Conservation (phyloP, 2,113 vertebrate species). For the Hiodon tergisus region DNA sequence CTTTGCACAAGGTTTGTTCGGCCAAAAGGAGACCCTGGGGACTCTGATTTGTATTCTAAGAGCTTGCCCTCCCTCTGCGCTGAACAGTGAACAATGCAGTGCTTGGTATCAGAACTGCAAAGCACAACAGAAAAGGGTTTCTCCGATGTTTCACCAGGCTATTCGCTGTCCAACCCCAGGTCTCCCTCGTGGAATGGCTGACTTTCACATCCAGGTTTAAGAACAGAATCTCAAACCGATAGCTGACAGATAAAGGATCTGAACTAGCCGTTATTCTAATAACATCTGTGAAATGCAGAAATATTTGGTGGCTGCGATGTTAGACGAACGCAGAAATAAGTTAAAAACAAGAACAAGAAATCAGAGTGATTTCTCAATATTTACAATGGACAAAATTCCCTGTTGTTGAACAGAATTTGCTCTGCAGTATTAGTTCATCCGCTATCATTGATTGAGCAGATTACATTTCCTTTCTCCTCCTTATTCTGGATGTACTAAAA, state of each 20-base stretch:
- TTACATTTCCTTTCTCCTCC: too few species aligned
- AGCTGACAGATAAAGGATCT: not conserved
- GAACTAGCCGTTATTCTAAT: too few species aligned
- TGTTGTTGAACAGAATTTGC: too few species aligned
- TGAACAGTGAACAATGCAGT: constrained; percentile 3
- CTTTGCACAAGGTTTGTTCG: not conserved
- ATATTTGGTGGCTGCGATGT: too few species aligned
- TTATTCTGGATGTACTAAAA: too few species aligned
- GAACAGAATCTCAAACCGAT: not conserved
- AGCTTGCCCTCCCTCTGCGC: not conserved
- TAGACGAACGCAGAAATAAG: too few species aligned
- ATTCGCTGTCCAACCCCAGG: not conserved
- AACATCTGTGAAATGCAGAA: too few species aligned
- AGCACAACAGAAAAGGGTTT: not conserved
- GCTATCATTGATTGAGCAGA: too few species aligned
- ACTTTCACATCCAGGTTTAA: not conserved
- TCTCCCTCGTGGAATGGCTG: not conserved
- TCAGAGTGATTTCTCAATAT: too few species aligned
- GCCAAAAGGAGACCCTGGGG: not conserved
- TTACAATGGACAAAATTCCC: too few species aligned
- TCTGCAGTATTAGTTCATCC: too few species aligned
- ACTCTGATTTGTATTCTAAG: not conserved
- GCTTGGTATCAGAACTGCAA: not conserved
- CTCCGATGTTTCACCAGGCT: not conserved
- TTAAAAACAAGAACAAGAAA: too few species aligned